A percentile compares a stretch with the other conserved stretches of the same genome.
Conservation (phyloP, 2,888 invertebrate genomes). For the Seira sanloemensis region DNA sequence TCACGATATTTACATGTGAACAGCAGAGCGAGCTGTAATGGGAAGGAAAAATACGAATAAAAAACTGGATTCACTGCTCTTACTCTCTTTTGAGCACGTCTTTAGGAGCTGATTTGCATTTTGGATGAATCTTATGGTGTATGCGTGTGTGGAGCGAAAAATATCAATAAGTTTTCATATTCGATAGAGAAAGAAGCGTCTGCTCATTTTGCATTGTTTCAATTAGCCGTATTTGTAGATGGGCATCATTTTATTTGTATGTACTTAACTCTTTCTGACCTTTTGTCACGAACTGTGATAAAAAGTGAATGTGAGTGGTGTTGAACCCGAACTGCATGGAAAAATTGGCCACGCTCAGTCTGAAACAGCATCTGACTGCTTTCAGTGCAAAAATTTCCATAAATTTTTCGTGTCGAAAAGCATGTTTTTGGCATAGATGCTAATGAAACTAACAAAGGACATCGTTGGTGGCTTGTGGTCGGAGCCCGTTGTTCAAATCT, state of each 20-base stretch:
- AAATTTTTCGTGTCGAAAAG: too few species aligned
- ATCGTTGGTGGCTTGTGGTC: too few species aligned
- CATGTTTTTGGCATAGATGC: too few species aligned
- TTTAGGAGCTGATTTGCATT: neutral
- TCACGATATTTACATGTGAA: neutral
- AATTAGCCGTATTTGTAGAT: neutral
- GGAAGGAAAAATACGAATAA: neutral
- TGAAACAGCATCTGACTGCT: too few species aligned
- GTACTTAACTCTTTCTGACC: neutral
- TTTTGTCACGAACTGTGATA: neutral
- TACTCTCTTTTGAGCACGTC: neutral
- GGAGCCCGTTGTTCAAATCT: too few species aligned
- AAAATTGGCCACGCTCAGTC: neutral
- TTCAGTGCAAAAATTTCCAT: too few species aligned
- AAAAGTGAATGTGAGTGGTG: neutral
- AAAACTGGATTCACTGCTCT: neutral
- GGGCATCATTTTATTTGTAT: neutral
- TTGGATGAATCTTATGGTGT: neutral
- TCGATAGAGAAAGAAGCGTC: too few species aligned
- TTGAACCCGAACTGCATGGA: neutral
- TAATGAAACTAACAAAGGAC: too few species aligned
- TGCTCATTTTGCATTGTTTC: neutral
- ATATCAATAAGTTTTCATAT: neutral
- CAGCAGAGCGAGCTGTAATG: neutral
- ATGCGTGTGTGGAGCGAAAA: neutral